phyloP scores from a whole-genome alignment of 2,113 vertebrate species.

The Megalops atlanticus region DNA sequence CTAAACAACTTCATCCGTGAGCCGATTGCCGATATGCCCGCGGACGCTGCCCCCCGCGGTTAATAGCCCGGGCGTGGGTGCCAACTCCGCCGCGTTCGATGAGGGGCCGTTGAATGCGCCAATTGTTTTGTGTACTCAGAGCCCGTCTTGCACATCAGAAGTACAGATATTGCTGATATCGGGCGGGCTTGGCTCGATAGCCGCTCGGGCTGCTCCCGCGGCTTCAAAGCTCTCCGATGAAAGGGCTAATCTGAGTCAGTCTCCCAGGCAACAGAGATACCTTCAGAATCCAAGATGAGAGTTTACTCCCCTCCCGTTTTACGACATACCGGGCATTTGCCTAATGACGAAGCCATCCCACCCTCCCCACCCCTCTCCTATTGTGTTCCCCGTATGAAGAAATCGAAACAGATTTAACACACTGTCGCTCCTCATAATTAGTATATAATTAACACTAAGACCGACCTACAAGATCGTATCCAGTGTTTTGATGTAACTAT shows the following conservation, averaged over 20 bases:
- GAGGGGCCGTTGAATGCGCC: slow-evolving; percentile 24
- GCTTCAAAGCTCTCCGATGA: slow-evolving; percentile 55
- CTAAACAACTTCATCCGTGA: slow-evolving; percentile 53
- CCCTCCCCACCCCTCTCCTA: slow-evolving; percentile 33
- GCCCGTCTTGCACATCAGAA: neutral
- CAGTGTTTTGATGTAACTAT: neutral
- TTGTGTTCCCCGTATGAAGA: neutral
- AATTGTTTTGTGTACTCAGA: neutral
- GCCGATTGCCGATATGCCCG: slow-evolving; percentile 55
- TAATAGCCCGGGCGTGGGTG: slow-evolving; percentile 52
- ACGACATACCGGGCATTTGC: slow-evolving; percentile 45
- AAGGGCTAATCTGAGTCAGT: slow-evolving; percentile 62
- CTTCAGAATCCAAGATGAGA: slow-evolving; percentile 48
- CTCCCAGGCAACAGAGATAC: slow-evolving; percentile 44
- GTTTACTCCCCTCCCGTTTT: slow-evolving; percentile 37
- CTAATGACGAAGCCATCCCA: slow-evolving; percentile 47
- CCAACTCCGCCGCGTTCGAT: slow-evolving; percentile 38
- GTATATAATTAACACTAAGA: neutral
- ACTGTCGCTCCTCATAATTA: neutral
- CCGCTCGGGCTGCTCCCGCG: slow-evolving; percentile 52
- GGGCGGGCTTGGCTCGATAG: slow-evolving; percentile 55
- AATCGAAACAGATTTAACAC: slow-evolving; percentile 3
- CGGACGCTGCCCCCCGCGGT: slow-evolving; percentile 38
- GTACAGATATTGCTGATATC: slow-evolving; percentile 13
- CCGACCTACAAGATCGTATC: neutral